phyloP scores from a whole-genome alignment of 2,113 vertebrate genomes.

The Callaeas wilsoni region DNA sequence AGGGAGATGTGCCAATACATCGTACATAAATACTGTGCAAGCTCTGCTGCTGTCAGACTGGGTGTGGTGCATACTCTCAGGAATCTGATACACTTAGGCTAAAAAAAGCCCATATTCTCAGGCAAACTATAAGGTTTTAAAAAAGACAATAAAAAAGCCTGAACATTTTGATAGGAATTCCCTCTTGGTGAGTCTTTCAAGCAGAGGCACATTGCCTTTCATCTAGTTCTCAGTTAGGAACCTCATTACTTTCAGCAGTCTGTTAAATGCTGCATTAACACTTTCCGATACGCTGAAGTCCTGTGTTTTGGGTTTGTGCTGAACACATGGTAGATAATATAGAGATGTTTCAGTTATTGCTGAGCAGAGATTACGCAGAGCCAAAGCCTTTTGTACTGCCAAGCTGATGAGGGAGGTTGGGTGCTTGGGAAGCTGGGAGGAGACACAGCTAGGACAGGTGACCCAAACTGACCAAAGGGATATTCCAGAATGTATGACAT shows the following conservation, averaged over 20 bases:
- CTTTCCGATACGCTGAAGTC: not conserved
- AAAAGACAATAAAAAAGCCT: not conserved
- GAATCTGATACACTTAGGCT: not conserved
- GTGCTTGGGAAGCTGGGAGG: not conserved
- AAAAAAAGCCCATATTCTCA: not conserved
- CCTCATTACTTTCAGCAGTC: not conserved
- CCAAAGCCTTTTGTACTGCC: not conserved
- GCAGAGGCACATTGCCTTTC: not conserved
- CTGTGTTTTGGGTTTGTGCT: not conserved
- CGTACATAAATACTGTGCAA: not conserved
- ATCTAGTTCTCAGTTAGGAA: not conserved
- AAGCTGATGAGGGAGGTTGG: fast-evolving
- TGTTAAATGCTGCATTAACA: not conserved
- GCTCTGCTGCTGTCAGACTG: not conserved
- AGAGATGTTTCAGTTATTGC: not conserved
- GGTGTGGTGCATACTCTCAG: not conserved
- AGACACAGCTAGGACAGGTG: not conserved
- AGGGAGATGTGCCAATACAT: not conserved
- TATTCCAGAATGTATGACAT: not conserved
- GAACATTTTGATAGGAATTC: not conserved
- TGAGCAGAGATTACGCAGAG: not conserved
- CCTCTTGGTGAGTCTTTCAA: not conserved
- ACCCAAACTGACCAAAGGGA: fast-evolving
- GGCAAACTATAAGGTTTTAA: not conserved
- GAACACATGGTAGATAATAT: not conserved